A percentile compares a stretch with the other conserved stretches of the same genome.
Conservation (phyloP, 92 coral and sea anemone species). For the Actinostola sp. region DNA sequence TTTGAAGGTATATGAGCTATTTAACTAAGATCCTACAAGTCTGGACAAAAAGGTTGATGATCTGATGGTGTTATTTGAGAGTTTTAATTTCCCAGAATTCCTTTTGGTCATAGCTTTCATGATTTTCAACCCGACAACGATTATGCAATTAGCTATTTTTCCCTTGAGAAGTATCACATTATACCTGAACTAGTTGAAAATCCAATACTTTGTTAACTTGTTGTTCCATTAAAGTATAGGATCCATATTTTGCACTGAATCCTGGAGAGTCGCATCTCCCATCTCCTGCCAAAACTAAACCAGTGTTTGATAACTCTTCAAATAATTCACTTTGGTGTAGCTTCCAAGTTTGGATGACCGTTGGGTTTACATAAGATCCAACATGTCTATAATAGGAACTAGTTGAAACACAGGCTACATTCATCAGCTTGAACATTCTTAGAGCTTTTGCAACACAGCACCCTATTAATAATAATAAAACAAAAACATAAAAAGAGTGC, state of each 20-base stretch:
- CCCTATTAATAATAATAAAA: too few relatives aligned
- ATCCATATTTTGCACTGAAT: slow-evolving; percentile 39
- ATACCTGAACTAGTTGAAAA: slow-evolving; percentile 46
- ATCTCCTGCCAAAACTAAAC: slow-evolving; percentile 37
- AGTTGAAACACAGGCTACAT: slow-evolving; percentile 19
- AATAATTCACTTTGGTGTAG: slow-evolving; percentile 24
- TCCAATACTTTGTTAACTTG: slow-evolving; percentile 30
- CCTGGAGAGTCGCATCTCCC: slow-evolving; percentile 53
- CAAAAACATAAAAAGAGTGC: too few relatives aligned
- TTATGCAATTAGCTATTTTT: too few relatives aligned
- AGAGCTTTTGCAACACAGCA: slow-evolving; percentile 2
- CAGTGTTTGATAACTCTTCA: too few relatives aligned
- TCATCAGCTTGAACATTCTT: slow-evolving; percentile 17
- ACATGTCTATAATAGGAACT: slow-evolving; percentile 20
- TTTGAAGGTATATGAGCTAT: too few relatives aligned
- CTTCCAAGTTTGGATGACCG: slow-evolving; percentile 33
- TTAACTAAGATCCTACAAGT: too few relatives aligned
- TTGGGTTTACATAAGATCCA: slow-evolving; percentile 10
- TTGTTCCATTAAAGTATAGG: slow-evolving; percentile 40
- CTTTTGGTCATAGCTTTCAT: too few relatives aligned
- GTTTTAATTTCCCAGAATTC: too few relatives aligned
- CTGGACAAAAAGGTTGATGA: too few relatives aligned
- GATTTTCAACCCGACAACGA: too few relatives aligned
- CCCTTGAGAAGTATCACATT: too few relatives aligned
- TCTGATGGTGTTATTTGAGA: too few relatives aligned